Conservation (phyloP, 2,797 vertebrate genomes). For the Manis crassicaudata region DNA sequence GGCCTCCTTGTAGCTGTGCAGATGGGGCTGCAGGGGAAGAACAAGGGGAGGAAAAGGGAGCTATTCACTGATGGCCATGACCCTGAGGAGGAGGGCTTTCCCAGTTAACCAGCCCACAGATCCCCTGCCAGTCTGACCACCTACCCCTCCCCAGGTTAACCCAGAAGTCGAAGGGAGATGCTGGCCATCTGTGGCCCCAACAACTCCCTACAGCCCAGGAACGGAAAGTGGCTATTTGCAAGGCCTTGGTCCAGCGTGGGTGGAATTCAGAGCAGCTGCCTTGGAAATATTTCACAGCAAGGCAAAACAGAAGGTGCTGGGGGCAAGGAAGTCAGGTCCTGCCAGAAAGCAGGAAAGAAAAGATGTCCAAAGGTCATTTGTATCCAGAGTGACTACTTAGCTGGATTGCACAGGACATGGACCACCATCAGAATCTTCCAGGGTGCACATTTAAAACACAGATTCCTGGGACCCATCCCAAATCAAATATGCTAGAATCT, state of each 20-base stretch:
- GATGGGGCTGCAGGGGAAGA: slow-evolving; percentile 90
- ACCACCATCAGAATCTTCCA: neutral
- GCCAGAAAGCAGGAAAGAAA: neutral
- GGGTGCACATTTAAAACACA: neutral
- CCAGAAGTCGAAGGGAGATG: neutral
- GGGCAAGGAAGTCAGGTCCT: neutral
- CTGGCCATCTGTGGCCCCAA: neutral
- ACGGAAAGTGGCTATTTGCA: neutral
- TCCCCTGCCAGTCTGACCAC: neutral
- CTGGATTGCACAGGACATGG: neutral
- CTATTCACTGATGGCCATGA: neutral
- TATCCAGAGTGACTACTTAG: neutral
- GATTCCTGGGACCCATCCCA: neutral
- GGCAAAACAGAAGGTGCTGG: neutral
- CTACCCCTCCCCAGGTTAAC: neutral
- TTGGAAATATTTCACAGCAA: slow-evolving; percentile 7
- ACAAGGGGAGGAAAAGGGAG: neutral
- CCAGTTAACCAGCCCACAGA: neutral
- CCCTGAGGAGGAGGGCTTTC: neutral
- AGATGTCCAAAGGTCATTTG: neutral
- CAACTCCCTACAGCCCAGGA: neutral
- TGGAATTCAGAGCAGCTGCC: neutral
- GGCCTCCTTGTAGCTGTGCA: slow-evolving; percentile 99
- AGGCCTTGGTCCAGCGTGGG: neutral
- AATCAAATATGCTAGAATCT: neutral